These are phyloP conservation scores for Musca vetustissima DNA, from an alignment of 1,140 invertebrate species.

Conservation along the genomic window DNA sequence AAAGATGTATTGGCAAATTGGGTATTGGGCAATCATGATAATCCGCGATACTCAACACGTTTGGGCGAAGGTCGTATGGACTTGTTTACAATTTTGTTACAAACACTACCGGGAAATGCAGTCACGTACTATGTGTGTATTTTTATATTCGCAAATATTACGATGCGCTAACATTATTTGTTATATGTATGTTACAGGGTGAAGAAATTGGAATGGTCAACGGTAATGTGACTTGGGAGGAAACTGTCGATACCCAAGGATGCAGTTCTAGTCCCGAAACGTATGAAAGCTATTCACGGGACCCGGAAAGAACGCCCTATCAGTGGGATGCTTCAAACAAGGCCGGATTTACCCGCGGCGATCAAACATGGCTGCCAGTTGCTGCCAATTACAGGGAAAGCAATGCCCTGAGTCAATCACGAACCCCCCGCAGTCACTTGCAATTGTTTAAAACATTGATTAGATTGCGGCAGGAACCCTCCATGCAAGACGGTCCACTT, in stretches of 20 bases:
- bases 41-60: slow-evolving; percentile 62
- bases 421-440: slow-evolving; percentile 30
- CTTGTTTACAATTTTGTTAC: slow-evolving; percentile 62
- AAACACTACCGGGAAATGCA: slow-evolving; percentile 65
- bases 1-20: slow-evolving; percentile 58
- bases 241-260: slow-evolving; percentile 45
- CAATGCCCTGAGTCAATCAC: slow-evolving; percentile 57
- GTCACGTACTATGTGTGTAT: slow-evolving; percentile 64
- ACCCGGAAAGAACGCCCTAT: slow-evolving; percentile 64
- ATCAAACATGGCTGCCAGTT: slow-evolving; percentile 68
- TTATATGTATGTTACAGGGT: slow-evolving; percentile 60
- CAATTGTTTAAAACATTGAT: slow-evolving; percentile 33
- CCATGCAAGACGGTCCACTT: slow-evolving; percentile 36
- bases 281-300: slow-evolving; percentile 51
- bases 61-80: slow-evolving; percentile 65
- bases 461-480: slow-evolving; percentile 30
- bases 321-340: slow-evolving; percentile 60
- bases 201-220: slow-evolving; percentile 79
- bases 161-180: not conserved
- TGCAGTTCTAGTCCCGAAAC: slow-evolving; percentile 27
- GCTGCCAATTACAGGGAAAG: slow-evolving; percentile 56
- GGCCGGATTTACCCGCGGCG: slow-evolving; percentile 60
- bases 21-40: slow-evolving; percentile 72
- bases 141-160: not conserved
- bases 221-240: slow-evolving; percentile 56